Conservation (phyloP, 2,888 invertebrate species). For the Phaedon cochleariae region DNA sequence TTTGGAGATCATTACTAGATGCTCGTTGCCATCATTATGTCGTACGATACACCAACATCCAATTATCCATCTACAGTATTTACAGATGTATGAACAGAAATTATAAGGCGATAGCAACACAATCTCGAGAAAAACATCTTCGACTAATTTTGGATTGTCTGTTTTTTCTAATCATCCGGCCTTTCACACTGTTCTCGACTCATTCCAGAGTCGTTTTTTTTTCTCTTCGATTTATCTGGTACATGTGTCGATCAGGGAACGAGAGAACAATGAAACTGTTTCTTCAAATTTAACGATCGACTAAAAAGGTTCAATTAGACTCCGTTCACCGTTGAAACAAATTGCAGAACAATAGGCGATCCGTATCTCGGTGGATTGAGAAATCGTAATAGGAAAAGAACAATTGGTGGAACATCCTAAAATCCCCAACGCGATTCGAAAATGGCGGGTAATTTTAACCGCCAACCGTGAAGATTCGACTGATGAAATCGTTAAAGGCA, state of each 20-base stretch:
- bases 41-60: constrained; percentile 49
- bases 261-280: constrained; percentile 20
- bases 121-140: constrained; percentile 21
- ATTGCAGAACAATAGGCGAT: constrained; percentile 30
- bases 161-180: not conserved
- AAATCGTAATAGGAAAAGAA: constrained; percentile 2
- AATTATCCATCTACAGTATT: constrained; percentile 50
- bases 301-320: constrained; percentile 17
- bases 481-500: not conserved
- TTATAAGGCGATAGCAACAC: constrained; percentile 49
- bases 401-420: not conserved
- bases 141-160: not conserved
- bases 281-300: constrained; percentile 15
- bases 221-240: not conserved
- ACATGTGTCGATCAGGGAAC: constrained; percentile 9
- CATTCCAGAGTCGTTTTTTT: not conserved
- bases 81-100: constrained; percentile 44
- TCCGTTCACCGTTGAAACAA: constrained; percentile 25
- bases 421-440: not conserved
- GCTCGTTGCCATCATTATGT: constrained; percentile 46
- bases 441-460: not conserved
- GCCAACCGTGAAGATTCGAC: not conserved
- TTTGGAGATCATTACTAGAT: constrained; percentile 50
- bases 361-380: constrained; percentile 19
- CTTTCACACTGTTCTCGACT: constrained; percentile 8